A percentile compares a stretch with the other conserved stretches of the same genome.
Evolutionary conservation across 1,140 invertebrate species (phyloP).

Genomic region (Glomeris maerens): DNA sequence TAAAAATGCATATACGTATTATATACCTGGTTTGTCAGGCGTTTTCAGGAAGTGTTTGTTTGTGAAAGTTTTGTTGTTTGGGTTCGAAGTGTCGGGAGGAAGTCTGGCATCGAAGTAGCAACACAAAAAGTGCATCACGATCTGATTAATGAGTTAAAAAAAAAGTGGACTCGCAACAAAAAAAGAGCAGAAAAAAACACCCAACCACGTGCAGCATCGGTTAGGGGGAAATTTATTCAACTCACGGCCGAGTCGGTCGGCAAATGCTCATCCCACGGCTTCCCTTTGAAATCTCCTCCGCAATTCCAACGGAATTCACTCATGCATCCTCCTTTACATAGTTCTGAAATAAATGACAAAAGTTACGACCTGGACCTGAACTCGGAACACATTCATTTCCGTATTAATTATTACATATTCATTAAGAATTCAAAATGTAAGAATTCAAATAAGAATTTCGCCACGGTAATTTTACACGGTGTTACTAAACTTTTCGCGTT

Average conservation of each 20-base stretch:
- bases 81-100: conserved; percentile 52
- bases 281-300: conserved; percentile 51
- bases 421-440: no score
- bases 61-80: conserved; percentile 61
- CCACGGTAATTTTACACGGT: no score
- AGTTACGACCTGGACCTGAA: not conserved
- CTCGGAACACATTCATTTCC: no score
- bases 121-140: conserved; percentile 66
- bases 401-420: no score
- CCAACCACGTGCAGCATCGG: no score
- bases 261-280: conserved; percentile 59
- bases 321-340: conserved; percentile 62
- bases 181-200: conserved; percentile 4
- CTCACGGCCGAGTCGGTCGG: conserved; percentile 63
- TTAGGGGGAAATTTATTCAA: no score
- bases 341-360: conserved; percentile 31
- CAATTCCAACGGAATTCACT: conserved; percentile 66
- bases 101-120: conserved; percentile 66
- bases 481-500: no score
- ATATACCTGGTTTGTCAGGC: conserved; percentile 40
- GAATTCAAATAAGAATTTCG: no score
- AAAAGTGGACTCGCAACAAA: not conserved
- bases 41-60: conserved; percentile 43
- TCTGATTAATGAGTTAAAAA: conserved; percentile 32
- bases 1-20: conserved; percentile 3